phyloP scores from a whole-genome alignment of 2,888 invertebrate genomes.

The Lasioglossum morio region DNA sequence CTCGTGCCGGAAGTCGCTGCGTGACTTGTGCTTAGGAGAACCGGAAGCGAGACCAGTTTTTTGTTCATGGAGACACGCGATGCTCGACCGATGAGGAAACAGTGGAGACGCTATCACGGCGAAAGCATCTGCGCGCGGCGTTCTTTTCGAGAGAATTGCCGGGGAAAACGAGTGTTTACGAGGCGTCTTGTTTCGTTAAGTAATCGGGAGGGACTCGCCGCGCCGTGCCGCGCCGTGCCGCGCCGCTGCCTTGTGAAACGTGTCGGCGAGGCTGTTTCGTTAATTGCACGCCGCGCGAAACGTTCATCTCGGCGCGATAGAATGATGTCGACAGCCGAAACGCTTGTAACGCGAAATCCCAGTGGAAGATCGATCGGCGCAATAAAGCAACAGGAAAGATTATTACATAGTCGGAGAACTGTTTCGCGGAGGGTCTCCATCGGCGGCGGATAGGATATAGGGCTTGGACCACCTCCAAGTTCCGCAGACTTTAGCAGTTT shows the following conservation, averaged over 20 bases:
- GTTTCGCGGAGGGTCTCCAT: constrained; percentile 48
- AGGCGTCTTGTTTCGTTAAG: neutral
- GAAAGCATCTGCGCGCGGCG: constrained; percentile 36
- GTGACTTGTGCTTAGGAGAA: neutral
- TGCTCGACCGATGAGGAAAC: neutral
- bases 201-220: neutral
- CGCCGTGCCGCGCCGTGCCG: no score
- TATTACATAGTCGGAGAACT: constrained; percentile 52
- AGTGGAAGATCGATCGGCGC: neutral
- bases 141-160: neutral
- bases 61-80: constrained; percentile 41
- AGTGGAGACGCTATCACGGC: constrained; percentile 30
- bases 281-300: neutral
- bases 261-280: constrained; percentile 26
- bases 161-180: neutral
- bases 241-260: constrained; percentile 27
- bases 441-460: constrained; percentile 39
- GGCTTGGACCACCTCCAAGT: constrained; percentile 64
- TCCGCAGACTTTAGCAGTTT: constrained; percentile 54
- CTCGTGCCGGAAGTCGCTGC: constrained; percentile 8
- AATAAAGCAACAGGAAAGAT: constrained; percentile 14
- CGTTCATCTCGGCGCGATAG: neutral
- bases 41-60: constrained; percentile 28
- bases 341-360: neutral
- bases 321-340: neutral